Evolutionary conservation across 2,888 invertebrate species (phyloP).

Genomic region (Malachius bipustulatus): DNA sequence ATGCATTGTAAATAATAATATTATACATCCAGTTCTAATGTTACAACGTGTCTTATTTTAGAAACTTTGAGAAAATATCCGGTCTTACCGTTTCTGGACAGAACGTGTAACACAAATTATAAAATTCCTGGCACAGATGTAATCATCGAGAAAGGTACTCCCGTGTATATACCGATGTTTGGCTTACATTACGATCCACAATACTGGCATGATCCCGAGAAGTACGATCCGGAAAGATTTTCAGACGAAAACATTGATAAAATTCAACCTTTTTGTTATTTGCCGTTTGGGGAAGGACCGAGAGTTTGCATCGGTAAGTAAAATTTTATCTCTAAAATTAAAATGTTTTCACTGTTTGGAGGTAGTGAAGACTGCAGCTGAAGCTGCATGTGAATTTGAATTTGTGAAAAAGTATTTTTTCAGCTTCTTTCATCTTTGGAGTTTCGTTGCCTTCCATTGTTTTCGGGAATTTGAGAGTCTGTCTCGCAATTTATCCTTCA

Average conservation of each 20-base stretch:
- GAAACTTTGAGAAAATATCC: conserved; percentile 34
- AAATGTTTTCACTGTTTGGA: no score
- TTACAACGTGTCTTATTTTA: conserved; percentile 21
- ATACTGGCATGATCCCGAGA: conserved; percentile 30
- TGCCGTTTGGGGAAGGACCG: conserved; percentile 6
- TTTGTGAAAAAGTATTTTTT: no score
- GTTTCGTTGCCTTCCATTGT: no score
- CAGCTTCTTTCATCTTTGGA: no score
- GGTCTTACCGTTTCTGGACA: conserved; percentile 23
- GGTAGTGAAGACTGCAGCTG: no score
- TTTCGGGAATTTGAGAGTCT: no score
- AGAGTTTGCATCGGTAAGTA: conserved; percentile 4
- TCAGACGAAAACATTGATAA: conserved; percentile 22
- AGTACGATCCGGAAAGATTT: conserved; percentile 34
- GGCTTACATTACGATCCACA: conserved; percentile 30
- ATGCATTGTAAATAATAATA: no score
- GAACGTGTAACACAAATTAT: conserved; percentile 22
- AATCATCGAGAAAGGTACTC: conserved; percentile 25
- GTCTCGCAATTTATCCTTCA: no score
- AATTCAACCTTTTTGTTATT: conserved; percentile 1
- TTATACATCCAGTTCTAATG: neutral
- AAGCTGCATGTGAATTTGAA: no score
- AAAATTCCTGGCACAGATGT: conserved; percentile 18
- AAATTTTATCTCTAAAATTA: no score
- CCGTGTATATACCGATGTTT: conserved; percentile 26